These are phyloP conservation scores for Bujurquina vittata DNA, from an alignment of 2,113 vertebrate genomes.

Conservation along the genomic window DNA sequence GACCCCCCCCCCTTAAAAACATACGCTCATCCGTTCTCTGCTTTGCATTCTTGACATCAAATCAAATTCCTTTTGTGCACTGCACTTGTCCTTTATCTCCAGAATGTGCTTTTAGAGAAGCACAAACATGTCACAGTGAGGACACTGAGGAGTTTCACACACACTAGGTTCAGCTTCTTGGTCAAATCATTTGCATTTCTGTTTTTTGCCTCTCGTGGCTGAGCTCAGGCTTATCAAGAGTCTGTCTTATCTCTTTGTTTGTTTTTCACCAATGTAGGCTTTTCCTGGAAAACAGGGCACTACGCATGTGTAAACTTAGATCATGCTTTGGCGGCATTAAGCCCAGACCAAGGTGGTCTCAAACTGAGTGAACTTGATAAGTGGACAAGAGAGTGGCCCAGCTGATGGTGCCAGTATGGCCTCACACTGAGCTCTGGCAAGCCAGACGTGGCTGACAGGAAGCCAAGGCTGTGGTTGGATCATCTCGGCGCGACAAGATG, in stretches of 20 bases:
- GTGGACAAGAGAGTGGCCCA: slow-evolving; percentile 51
- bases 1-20: slow-evolving; percentile 56
- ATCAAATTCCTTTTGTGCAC: slow-evolving; percentile 82
- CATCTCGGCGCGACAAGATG: slow-evolving; percentile 64
- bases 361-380: slow-evolving; percentile 69
- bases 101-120: slow-evolving; percentile 82
- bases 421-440: slow-evolving; percentile 47
- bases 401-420: slow-evolving; percentile 48
- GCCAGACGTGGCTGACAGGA: slow-evolving; percentile 60
- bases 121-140: slow-evolving; percentile 83
- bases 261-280: slow-evolving; percentile 76
- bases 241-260: slow-evolving; percentile 81
- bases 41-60: slow-evolving; percentile 80
- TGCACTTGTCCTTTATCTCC: slow-evolving; percentile 82
- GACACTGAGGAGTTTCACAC: slow-evolving; percentile 72
- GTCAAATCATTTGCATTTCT: slow-evolving; percentile 77
- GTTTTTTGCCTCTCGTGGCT: slow-evolving; percentile 50
- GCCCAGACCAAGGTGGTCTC: slow-evolving; percentile 58
- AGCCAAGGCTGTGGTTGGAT: slow-evolving; percentile 57
- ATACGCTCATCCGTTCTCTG: slow-evolving; percentile 76
- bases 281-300: slow-evolving; percentile 80
- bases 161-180: slow-evolving; percentile 49
- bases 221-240: slow-evolving; percentile 70
- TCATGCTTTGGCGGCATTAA: slow-evolving; percentile 57
- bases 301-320: slow-evolving; percentile 68